Evolutionary conservation across 2,888 invertebrate species (phyloP).

Genomic region (Bhutanitis thaidina): DNA sequence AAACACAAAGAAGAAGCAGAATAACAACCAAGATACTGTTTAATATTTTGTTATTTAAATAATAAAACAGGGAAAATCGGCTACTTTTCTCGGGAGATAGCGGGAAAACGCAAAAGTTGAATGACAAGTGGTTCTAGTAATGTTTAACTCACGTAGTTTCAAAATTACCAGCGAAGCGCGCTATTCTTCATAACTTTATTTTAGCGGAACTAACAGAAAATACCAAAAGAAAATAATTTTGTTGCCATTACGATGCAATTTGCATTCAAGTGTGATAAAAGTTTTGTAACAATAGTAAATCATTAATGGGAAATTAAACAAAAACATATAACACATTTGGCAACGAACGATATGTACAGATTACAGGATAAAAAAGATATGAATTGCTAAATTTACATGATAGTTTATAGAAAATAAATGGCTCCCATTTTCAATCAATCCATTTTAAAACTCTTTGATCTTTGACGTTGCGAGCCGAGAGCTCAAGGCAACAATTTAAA

Average conservation of each 20-base stretch:
- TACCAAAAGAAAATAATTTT: too few relatives aligned
- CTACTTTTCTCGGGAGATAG: conserved; percentile 7
- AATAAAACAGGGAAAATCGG: conserved; percentile 3
- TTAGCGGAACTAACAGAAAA: background rate
- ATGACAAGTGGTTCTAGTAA: conserved; percentile 10
- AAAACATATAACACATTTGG: too few relatives aligned
- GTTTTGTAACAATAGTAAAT: too few relatives aligned
- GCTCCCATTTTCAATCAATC: conserved; percentile 33
- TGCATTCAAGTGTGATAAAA: too few relatives aligned
- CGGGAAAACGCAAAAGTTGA: conserved; percentile 5
- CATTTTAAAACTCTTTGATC: conserved; percentile 56
- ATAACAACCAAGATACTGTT: conserved; percentile 12
- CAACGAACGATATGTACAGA: too few relatives aligned
- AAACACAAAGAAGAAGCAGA: conserved; percentile 3
- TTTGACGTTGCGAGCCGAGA: conserved; percentile 34
- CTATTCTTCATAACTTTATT: background rate
- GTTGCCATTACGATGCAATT: background rate
- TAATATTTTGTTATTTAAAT: conserved; percentile 8
- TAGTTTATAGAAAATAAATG: too few relatives aligned
- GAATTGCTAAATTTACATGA: too few relatives aligned
- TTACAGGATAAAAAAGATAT: too few relatives aligned
- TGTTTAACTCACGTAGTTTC: conserved; percentile 1
- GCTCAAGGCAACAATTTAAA: conserved; percentile 46
- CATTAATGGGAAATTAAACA: too few relatives aligned
- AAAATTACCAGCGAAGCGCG: conserved; percentile 6